Evolutionary conservation across 2,113 vertebrate genomes (phyloP).

Genomic region (Podarcis cretensis): DNA sequence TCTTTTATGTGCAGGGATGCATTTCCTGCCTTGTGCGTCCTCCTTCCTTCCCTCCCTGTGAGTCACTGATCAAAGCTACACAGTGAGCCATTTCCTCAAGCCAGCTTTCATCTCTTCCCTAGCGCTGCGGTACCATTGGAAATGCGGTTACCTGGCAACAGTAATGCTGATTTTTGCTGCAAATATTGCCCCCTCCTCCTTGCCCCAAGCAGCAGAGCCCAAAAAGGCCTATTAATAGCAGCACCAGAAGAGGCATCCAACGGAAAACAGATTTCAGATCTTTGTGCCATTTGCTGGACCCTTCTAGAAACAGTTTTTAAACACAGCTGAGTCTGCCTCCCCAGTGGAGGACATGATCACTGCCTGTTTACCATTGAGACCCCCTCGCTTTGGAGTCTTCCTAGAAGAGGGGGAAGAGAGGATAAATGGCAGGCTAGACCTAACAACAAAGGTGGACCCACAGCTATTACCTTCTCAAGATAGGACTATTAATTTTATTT

Average conservation of each 20-base stretch:
- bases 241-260: background rate
- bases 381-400: background rate
- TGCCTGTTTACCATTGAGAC: background rate
- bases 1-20: background rate
- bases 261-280: constrained; percentile 16
- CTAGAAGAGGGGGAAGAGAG: background rate
- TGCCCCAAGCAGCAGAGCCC: background rate
- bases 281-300: constrained; percentile 4
- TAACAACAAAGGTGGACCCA: background rate
- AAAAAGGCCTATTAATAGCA: constrained; percentile 29
- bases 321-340: background rate
- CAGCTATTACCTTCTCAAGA: background rate
- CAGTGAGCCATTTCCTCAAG: constrained; percentile 1
- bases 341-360: background rate
- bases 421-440: background rate
- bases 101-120: constrained; percentile 19
- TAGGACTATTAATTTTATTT: no score
- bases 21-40: constrained; percentile 21
- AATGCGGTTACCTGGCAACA: constrained; percentile 62
- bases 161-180: constrained; percentile 19
- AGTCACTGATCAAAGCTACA: constrained; percentile 6
- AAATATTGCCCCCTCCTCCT: background rate
- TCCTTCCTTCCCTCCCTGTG: background rate
- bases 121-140: constrained; percentile 11
- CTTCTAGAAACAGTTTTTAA: background rate